Evolutionary conservation across 2,888 invertebrate species (phyloP), one percentile per base, ranked within the genome.

Genomic region (Seladonia tumulorum): DNA sequence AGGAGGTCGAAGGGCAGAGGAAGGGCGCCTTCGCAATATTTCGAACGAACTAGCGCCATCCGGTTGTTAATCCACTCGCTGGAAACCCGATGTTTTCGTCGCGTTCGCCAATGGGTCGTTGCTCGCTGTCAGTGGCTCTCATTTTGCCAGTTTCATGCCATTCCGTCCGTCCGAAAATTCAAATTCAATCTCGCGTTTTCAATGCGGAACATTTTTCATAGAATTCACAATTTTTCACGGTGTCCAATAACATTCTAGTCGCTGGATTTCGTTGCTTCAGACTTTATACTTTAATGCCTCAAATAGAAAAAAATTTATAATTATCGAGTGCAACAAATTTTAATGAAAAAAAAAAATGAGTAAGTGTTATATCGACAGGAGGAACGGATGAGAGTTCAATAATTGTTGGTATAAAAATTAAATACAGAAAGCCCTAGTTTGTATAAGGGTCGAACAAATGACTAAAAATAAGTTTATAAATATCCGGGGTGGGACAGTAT

Each of bases 41-140:
- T 90, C 82, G 90, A 88, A 82, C 85, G 82, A 86, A 90, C 82
- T 86, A 90, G 79, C 86, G 85, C 85, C 89, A 88, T 90, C 89
- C 88, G 89, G 86, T 90, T 90, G 89, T 89, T 90, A 90, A 90
- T 90, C 89, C 90, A 86, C 83, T 90, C 90, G 86, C 87, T 90
- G 89, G 90, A 90, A 90, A 87, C 85, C 84, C 90, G 90, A 90
- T 90, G 89, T 90, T 90, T 90, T 90, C 90, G 90, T 88, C 89
- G 90, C 87, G 87, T 90, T 90, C 86, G 53, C 87, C 87, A 82
- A 81, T 89, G 85, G 85, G 83, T 90, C 90, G 85, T 89, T 82
- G 89, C 79, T 87, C 85, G 89, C 81, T 45, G 72, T 39, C 90
- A 90, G 89, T 79, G 90, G 49, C 57, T 90, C 89, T 90, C 90